phyloP scores from a whole-genome alignment of 1,140 invertebrate genomes.

The Drosophila ohnishii region DNA sequence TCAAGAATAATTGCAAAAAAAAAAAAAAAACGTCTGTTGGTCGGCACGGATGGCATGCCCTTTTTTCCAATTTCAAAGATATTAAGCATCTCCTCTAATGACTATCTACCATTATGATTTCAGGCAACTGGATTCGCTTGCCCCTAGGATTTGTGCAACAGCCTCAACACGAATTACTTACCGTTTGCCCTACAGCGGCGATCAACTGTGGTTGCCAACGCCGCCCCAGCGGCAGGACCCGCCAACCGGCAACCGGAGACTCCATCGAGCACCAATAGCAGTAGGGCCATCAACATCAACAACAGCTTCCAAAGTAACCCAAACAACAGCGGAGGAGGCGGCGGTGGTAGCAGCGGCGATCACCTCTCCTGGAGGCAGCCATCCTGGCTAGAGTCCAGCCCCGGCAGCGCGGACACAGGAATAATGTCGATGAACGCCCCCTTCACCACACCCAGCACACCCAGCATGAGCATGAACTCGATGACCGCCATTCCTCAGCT shows the following conservation, averaged over 20 bases:
- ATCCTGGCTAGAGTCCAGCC: slow-evolving; percentile 34
- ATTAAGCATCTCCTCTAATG: neutral
- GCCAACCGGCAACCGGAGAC: slow-evolving; percentile 41
- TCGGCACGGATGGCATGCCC: neutral
- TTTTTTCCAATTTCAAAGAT: neutral
- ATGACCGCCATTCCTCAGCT: slow-evolving; percentile 73
- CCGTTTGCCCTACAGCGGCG: slow-evolving; percentile 71
- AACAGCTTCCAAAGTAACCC: slow-evolving; percentile 20
- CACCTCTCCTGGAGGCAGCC: slow-evolving; percentile 20
- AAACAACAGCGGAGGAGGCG: slow-evolving; percentile 23
- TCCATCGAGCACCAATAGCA: slow-evolving; percentile 31
- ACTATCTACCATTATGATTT: neutral
- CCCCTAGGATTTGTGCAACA: slow-evolving; percentile 51
- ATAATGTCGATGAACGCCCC: slow-evolving; percentile 37
- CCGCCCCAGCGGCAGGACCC: slow-evolving; percentile 55
- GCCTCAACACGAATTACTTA: slow-evolving; percentile 82
- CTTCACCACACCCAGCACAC: slow-evolving; percentile 32
- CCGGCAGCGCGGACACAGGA: slow-evolving; percentile 2
- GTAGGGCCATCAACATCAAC: slow-evolving; percentile 24
- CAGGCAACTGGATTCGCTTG: slow-evolving; percentile 25
- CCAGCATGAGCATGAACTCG: slow-evolving; percentile 37
- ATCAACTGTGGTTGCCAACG: slow-evolving; percentile 74
- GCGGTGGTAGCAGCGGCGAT: slow-evolving; percentile 14
- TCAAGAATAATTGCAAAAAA: neutral
- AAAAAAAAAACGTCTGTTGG: neutral